Conservation (phyloP, 2,113 vertebrate genomes). For the Tetraodon nigroviridis region DNA sequence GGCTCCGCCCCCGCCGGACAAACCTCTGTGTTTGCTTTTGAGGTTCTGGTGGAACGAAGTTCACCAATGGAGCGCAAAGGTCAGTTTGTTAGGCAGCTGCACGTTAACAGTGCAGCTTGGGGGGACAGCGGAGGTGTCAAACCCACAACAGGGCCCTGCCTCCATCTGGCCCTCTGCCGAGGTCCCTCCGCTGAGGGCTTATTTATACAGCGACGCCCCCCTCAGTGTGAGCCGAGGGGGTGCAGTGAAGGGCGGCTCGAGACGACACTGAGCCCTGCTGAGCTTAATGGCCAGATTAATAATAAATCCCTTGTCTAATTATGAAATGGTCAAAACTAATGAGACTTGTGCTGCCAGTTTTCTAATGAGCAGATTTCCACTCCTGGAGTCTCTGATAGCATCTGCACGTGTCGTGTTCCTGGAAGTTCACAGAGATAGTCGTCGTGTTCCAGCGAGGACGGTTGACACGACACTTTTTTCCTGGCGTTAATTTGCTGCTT, state of each 20-base stretch:
- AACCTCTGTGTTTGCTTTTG: too few species aligned
- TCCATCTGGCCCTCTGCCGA: slow-evolving; percentile 24
- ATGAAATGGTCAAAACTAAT: slow-evolving; percentile 56
- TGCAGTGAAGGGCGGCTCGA: slow-evolving; percentile 13
- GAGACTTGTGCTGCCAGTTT: slow-evolving; percentile 51
- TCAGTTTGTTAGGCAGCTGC: not conserved
- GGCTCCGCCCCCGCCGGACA: too few species aligned
- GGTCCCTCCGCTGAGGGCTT: slow-evolving; percentile 35
- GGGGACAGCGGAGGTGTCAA: too few species aligned
- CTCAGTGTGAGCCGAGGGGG: slow-evolving; percentile 36
- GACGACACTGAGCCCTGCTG: slow-evolving; percentile 26
- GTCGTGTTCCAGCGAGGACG: not conserved
- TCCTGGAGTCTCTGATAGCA: slow-evolving; percentile 35
- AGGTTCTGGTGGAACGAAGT: too few species aligned
- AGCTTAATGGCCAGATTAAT: slow-evolving; percentile 63
- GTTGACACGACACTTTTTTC: too few species aligned
- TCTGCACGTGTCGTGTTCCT: slow-evolving; percentile 37
- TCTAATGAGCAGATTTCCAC: slow-evolving; percentile 56
- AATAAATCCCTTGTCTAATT: slow-evolving; percentile 63
- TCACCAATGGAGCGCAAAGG: too few species aligned
- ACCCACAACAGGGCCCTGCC: not conserved
- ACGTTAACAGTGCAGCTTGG: not conserved
- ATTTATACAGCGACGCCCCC: slow-evolving; percentile 39
- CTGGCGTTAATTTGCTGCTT: not conserved
- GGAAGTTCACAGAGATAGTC: slow-evolving; percentile 3